These are phyloP conservation scores for Thaumetopoea pityocampa DNA, from an alignment of 1,140 invertebrate genomes.

Conservation along the genomic window DNA sequence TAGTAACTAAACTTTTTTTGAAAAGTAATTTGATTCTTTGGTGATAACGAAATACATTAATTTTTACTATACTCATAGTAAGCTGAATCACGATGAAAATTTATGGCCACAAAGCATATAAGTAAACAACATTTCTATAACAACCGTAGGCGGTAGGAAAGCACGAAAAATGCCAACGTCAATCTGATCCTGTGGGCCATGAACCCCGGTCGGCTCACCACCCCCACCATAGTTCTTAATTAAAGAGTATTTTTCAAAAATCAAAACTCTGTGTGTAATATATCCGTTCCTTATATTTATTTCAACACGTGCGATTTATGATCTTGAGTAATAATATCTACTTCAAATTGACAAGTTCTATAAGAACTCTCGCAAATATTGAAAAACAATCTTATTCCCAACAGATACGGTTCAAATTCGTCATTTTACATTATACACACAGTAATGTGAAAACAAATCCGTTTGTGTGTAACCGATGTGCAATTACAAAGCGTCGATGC, in stretches of 20 bases:
- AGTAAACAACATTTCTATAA: too few relatives aligned
- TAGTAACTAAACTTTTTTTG: too few relatives aligned
- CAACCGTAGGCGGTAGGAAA: too few relatives aligned
- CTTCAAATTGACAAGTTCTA: not conserved
- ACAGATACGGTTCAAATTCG: not conserved
- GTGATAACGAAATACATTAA: too few relatives aligned
- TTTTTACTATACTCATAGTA: too few relatives aligned
- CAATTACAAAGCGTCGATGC: constrained; percentile 9
- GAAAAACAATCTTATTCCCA: constrained; percentile 2
- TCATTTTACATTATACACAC: not conserved
- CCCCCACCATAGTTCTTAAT: too few relatives aligned
- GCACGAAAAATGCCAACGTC: too few relatives aligned
- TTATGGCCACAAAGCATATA: too few relatives aligned
- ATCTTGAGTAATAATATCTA: constrained; percentile 6
- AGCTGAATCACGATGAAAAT: too few relatives aligned
- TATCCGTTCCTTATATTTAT: constrained; percentile 11
- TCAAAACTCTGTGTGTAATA: constrained; percentile 13
- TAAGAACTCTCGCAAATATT: not conserved
- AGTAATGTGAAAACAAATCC: constrained; percentile 13
- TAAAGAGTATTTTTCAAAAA: too few relatives aligned
- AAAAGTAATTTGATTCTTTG: too few relatives aligned
- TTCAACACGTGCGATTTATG: not conserved
- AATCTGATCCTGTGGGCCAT: not conserved
- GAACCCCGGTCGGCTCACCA: constrained; percentile 2
- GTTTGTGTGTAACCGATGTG: constrained; percentile 10